These are phyloP conservation scores for Hydropsyche tenuis DNA, from an alignment of 1,140 invertebrate genomes.

Conservation along the genomic window DNA sequence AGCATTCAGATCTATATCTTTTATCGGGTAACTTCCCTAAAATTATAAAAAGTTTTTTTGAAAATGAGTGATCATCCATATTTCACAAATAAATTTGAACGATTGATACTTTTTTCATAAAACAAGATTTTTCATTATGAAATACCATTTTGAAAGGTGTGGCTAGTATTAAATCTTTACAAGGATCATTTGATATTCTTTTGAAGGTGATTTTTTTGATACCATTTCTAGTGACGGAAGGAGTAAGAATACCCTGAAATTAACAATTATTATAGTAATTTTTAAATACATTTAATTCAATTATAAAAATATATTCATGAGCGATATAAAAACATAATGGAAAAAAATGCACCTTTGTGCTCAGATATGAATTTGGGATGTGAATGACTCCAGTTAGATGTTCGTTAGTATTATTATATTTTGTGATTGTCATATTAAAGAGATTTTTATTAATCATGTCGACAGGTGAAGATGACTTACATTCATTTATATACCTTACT, in stretches of 20 bases:
- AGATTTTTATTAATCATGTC: neutral
- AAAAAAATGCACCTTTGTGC: neutral
- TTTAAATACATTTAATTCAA: no score
- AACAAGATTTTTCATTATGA: neutral
- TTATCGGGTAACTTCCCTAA: constrained; percentile 35
- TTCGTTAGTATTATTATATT: neutral
- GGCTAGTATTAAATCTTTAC: neutral
- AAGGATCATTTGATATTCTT: neutral
- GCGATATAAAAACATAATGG: neutral
- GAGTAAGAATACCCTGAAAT: neutral
- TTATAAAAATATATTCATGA: no score
- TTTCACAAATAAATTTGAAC: no score
- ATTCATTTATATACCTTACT: neutral
- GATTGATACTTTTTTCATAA: no score
- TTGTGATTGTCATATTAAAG: neutral
- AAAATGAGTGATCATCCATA: no score
- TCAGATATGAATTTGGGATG: neutral
- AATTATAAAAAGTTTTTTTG: constrained; percentile 22
- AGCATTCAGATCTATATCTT: neutral
- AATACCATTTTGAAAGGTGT: neutral
- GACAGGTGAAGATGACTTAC: neutral
- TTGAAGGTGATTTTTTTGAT: neutral
- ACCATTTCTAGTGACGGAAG: neutral
- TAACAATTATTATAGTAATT: no score
- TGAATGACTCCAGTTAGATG: neutral